Base-by-base conservation (phyloP, 2,113 vertebrate genomes). In the Casuarius casuarius region DNA sequence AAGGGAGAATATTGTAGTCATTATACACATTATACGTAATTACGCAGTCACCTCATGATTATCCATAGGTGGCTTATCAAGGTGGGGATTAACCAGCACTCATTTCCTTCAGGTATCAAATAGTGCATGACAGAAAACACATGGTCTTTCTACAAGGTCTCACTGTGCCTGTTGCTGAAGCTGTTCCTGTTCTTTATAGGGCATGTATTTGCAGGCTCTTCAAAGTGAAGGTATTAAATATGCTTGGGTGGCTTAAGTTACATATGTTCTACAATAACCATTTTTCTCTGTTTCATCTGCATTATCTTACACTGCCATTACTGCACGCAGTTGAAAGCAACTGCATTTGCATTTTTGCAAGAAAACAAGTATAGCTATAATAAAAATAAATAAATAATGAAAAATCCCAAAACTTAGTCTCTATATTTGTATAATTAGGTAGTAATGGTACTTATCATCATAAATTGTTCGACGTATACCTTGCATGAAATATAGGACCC, bases 221-320 rank as follows among this genome's bases (percentile, higher is more conserved):
- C 56, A 28, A 71, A 87, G 40, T 33, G 17, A 51, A 67, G 29
- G 48, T 42, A 91, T 29, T 92, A 82, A 82, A 78, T 71, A 75
- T 79, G 58, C 71, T 29, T 46, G 29, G 40, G 33, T 40, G 89
- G 29, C 74, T 95, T 85, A 68, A 88, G 95, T 93, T 92, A 61
- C 61, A 31, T 75, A 19, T 19, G 52, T 82, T 94, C 79, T 72
- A 90, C 78, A 87, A 93, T 12, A 63, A 59, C 8, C 7, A 33
- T 12, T 70, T 58, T 74, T 71, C 78, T 46, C 61, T 74, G 21
- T 51, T 63, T 18, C 61, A 75, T 82, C 58, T 76, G 31, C 63
- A 76, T 90, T 90, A 90, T 61, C 56, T 71, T 83, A 52, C n/a
- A 94, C 52, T 84, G 48, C n/a, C 35, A 73, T 87, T 92, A 65